These are phyloP conservation scores for Cybosia mesomella DNA, from an alignment of 2,888 invertebrate genomes.

Conservation along the genomic window DNA sequence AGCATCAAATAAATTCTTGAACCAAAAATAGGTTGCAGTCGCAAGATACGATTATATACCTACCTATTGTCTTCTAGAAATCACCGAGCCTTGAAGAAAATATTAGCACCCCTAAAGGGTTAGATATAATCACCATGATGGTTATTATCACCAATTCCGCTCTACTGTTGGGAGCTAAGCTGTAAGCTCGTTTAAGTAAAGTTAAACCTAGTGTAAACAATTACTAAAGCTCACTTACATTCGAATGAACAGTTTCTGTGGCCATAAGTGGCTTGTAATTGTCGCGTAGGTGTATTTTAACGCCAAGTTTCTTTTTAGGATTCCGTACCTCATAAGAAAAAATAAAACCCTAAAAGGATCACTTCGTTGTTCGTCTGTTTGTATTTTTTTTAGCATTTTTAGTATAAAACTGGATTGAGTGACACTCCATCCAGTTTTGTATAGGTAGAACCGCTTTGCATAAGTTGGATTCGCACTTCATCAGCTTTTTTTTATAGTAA, in stretches of 20 bases:
- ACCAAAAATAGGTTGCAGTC: conserved; percentile 4
- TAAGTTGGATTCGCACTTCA: too few species aligned
- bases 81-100: conserved; percentile 19
- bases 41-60: background rate
- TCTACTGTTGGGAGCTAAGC: conserved; percentile 32
- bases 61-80: conserved; percentile 27
- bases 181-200: conserved; percentile 40
- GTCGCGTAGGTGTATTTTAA: conserved; percentile 57
- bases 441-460: too few species aligned
- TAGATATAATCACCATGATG: conserved; percentile 31
- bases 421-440: too few species aligned
- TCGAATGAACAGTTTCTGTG: conserved; percentile 56
- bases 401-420: too few species aligned
- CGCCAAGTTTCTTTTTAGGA: conserved; percentile 47
- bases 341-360: background rate
- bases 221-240: conserved; percentile 52
- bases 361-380: background rate
- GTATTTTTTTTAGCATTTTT: too few species aligned
- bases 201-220: conserved; percentile 33
- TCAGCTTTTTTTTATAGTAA: conserved; percentile 41
- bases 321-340: background rate
- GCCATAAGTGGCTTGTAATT: conserved; percentile 60
- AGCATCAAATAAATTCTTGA: background rate
- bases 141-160: conserved; percentile 39
- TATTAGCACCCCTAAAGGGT: conserved; percentile 28